Evolutionary conservation across 2,888 invertebrate genomes (phyloP).

Genomic region (Eurytoma adleriae): DNA sequence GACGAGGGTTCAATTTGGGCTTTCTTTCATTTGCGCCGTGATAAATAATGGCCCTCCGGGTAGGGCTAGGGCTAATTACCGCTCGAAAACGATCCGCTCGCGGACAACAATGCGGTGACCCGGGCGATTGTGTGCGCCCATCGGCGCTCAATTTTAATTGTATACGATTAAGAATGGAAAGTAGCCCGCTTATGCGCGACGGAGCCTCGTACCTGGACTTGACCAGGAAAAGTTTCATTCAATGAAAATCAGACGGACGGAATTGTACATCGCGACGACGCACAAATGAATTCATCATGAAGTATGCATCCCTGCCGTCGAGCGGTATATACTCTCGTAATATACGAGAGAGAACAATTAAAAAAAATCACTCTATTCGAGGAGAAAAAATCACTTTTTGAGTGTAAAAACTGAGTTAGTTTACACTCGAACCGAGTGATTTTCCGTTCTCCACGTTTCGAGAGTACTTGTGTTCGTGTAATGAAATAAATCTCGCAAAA

Average conservation of each 20-base stretch:
- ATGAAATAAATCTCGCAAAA: neutral
- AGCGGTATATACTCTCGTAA: too few species aligned
- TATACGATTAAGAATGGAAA: conserved; percentile 28
- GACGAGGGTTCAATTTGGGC: too few species aligned
- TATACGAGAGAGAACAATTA: too few species aligned
- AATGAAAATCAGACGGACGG: conserved; percentile 15
- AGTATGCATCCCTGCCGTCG: too few species aligned
- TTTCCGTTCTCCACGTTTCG: too few species aligned
- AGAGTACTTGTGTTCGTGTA: neutral
- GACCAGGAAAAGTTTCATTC: conserved; percentile 19
- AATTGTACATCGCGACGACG: neutral
- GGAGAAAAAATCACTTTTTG: too few species aligned
- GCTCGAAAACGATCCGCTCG: conserved; percentile 1
- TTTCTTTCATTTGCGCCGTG: too few species aligned
- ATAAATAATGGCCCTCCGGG: too few species aligned
- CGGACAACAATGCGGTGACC: neutral
- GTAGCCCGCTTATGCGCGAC: neutral
- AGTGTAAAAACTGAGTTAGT: too few species aligned
- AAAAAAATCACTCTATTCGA: too few species aligned
- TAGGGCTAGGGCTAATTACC: neutral
- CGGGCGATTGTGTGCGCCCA: neutral
- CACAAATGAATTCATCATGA: too few species aligned
- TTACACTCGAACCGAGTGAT: too few species aligned
- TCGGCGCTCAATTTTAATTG: conserved; percentile 26
- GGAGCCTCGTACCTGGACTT: neutral